A percentile compares a stretch with the other conserved stretches of the same genome.
Conservation (phyloP, 2,797 vertebrate species). For the Clarias fuscus region DNA sequence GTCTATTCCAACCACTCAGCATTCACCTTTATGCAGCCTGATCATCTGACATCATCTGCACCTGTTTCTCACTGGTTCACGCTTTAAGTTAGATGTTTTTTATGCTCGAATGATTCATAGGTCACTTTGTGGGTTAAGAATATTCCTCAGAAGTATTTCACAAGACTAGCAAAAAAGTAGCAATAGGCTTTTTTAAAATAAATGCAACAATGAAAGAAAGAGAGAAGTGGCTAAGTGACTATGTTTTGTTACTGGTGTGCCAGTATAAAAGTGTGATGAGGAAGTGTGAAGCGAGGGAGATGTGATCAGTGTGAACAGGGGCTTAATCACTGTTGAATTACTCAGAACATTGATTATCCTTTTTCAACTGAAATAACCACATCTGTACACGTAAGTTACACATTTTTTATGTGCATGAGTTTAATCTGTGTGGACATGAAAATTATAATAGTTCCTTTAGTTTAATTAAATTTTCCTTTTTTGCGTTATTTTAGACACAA, state of each 20-base stretch:
- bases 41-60: no score
- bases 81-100: no score
- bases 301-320: neutral
- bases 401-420: neutral
- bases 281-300: slow-evolving; percentile 7
- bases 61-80: no score
- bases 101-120: no score
- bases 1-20: no score
- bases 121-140: no score
- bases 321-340: neutral
- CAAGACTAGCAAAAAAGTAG: neutral
- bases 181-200: neutral
- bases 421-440: neutral
- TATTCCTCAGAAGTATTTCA: no score
- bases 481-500: neutral
- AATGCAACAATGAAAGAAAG: slow-evolving; percentile 25
- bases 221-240: slow-evolving; percentile 37
- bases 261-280: slow-evolving; percentile 41
- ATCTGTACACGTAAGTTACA: neutral
- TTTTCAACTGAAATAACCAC: neutral
- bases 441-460: neutral
- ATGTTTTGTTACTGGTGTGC: slow-evolving; percentile 7
- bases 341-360: neutral
- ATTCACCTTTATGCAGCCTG: no score
- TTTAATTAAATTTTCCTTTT: neutral